These are phyloP conservation scores for Meloidogyne exigua DNA, from an alignment of 1,140 invertebrate genomes.

Conservation along the genomic window DNA sequence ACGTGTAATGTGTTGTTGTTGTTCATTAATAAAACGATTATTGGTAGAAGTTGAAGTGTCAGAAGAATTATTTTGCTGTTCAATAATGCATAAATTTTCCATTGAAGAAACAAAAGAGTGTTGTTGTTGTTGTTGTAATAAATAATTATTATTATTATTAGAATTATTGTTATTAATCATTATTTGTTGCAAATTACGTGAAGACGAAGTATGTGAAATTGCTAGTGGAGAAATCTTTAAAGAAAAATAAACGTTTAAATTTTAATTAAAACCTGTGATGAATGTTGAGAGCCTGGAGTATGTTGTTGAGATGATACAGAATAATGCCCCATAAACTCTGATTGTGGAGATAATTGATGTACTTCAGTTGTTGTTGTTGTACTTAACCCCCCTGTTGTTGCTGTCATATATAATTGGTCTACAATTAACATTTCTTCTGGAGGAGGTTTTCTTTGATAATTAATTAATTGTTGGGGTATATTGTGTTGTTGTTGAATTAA, in stretches of 20 bases:
- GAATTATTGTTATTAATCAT: neutral
- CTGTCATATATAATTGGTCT: neutral
- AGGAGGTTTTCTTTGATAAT: slow-evolving; percentile 13
- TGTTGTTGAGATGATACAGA: slow-evolving; percentile 44
- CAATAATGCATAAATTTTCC: slow-evolving; percentile 11
- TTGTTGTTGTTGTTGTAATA: slow-evolving; percentile 6
- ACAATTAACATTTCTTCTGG: slow-evolving; percentile 21
- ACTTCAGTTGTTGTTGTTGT: neutral
- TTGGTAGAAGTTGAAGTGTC: neutral
- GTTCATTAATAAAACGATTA: neutral
- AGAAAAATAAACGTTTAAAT: neutral
- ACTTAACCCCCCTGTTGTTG: slow-evolving; percentile 9
- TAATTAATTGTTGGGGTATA: neutral
- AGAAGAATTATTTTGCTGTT: neutral
- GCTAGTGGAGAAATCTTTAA: slow-evolving; percentile 21
- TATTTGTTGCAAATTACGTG: neutral
- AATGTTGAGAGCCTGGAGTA: slow-evolving; percentile 42
- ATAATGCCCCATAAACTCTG: slow-evolving; percentile 43
- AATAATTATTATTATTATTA: neutral
- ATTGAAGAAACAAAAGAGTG: slow-evolving; percentile 17
- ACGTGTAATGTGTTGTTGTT: slow-evolving; percentile 3
- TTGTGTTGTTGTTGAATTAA: neutral
- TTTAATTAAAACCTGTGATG: slow-evolving; percentile 16
- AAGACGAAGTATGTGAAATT: slow-evolving; percentile 6
- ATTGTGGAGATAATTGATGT: slow-evolving; percentile 31